Evolutionary conservation across 2,888 invertebrate genomes (phyloP), one percentile per base, ranked within the genome.

Genomic region (Gymnosoma rotundatum): DNA sequence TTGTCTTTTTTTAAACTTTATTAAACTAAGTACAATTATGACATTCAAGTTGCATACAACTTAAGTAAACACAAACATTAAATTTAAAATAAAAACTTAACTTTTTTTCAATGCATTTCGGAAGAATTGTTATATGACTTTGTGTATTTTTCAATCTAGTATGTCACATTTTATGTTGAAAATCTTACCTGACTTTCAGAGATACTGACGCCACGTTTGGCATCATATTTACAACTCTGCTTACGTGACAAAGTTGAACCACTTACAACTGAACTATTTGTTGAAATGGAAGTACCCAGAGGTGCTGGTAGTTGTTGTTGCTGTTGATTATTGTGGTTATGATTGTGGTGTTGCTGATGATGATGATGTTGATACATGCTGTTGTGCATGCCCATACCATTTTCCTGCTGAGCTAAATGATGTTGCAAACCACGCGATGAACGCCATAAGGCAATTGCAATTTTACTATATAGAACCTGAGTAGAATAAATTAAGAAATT

Each of bases 401-500:
- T 88, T 4, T 87, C 87, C 6, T 88, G 88, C 42, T 91, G 91
- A n/a, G 89, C 89, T 66, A 93, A 90, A 87, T 93, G 93, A 87
- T 93, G 93, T 86, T 95, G 94, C 50, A 95, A 91, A 2, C 95
- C 94, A 78, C 94, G 93, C 0, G 95, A 95, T 88, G 96, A 96
- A 92, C 94, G 95, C 97, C 97, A 98, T 52, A 98, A 92, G 0
- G 96, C 95, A 32, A 97, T 94, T 4, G 97, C 97, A 76, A 98
- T 97, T 88, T 95, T 94, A 48, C 96, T 96, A 91, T 98, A 98
- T 48, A 97, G 93, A 54, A 96, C 93, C 95, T 95, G 91, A 73
- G 76, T 14, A 6, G 25, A 61, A 66, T 48, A 48, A 56, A 56
- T 36, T 18, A 45, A 42, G 14, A n/a, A 45, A 60, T 58, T 14